Base-by-base conservation (phyloP, 2,888 invertebrate species). In the Ditula angustiorana region DNA sequence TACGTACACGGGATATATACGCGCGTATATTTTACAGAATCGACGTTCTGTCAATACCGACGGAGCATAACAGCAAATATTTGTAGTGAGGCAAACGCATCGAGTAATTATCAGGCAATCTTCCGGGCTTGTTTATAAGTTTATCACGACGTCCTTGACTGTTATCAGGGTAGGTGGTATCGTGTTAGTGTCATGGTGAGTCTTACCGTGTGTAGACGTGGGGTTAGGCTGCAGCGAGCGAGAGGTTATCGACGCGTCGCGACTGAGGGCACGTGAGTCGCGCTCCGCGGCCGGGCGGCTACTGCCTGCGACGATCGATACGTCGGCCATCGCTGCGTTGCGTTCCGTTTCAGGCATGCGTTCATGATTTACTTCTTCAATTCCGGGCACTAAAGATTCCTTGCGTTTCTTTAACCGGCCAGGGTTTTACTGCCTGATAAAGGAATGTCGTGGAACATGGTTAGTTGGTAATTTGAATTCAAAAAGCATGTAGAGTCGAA, bases 301-400 rank as follows among this genome's bases (percentile, higher is more conserved):
- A 92, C 92, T 91, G 84, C 65, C 74, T 77, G 87, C 88, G 85
- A 79, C 88, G 91, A 91, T 92, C 92, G 92, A 91, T 92, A 88
- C 74, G 70, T 64, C 78, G 71, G 83, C 88, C 88, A 84, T 86
- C 78, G 83, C 84, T 84, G 86, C 84, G 83, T 77, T 83, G 81
- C 90, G 88, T 85, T 85, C 82, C 87, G 86, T 87, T 86, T 81
- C 77, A 82, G 79, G 76, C 73, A 75, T 73, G 68, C 67, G 73
- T 75, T 75, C 74, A 62, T 71, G 41, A 59, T 64, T 67, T 44
- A 55, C 61, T 66, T 63, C 33, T 52, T 19, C 61, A 56, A 69
- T 67, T 61, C 55, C 55, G 57, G 50, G 26, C 52, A 35, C 21
- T 58, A 52, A 63, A 58, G 50, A 46, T 61, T 61, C 35, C 35